Evolutionary conservation across 2,888 invertebrate genomes (phyloP), one percentile per base, ranked within the genome.

Genomic region (Itoplectis maculator): DNA sequence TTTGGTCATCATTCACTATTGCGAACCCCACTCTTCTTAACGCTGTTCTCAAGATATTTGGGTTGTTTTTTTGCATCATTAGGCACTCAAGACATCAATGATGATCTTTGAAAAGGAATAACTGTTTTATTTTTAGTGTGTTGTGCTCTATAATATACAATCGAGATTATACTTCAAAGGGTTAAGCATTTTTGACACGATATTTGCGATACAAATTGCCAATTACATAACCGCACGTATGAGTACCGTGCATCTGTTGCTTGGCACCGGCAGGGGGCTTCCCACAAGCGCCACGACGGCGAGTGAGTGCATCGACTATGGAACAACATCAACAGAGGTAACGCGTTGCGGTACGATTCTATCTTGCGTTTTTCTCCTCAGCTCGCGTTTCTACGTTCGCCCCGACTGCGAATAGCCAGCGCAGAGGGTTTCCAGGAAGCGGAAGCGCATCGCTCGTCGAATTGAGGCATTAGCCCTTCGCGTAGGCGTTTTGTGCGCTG

Each of bases 351-450:
- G 23, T 29, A 18, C 45, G 45, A 23, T 23, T 65, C 45, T 42
- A 45, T 45, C 65, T 65, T 23, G 23, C 7, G 45, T 65, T 47
- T 65, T 51, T 23, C 13, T 4, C 42, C 0, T 45, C 20, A 11
- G 23, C 13, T 40, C 29, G 65, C 23, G 20, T 45, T 45, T 29
- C 65, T 47, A 18, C 51, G 20, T 51, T 51, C 51, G 9, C 51
- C 20, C n/a, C 29, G 20, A 63, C 20, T 47, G 47, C 66, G 29
- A 66, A 47, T 15, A 29, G 47, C n/a, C n/a, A n/a, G n/a, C n/a
- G n/a, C 47, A 18, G 47, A 29, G 47, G n/a, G 13, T 66, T 45
- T 66, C 66, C 66, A 66, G 66, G 66, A 66, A 66, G 66, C 66
- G 66, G 66, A 66, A 66, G 66, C 15, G 29, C 66, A 45, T 23